phyloP scores from a whole-genome alignment of 2,797 vertebrate species.

The Anisognathus igniventris region DNA sequence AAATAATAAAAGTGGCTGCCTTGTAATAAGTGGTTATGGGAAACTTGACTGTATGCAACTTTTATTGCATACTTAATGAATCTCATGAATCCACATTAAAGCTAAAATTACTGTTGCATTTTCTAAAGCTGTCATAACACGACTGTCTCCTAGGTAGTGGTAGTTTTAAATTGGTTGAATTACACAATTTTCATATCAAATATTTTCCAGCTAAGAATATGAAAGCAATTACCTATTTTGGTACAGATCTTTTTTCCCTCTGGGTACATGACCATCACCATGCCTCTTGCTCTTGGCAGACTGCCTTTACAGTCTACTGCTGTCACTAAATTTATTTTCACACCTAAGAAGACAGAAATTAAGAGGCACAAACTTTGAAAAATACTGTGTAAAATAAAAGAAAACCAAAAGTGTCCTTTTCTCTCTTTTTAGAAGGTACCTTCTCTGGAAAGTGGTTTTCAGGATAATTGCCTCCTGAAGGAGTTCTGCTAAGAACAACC shows the following conservation, averaged over 20 bases:
- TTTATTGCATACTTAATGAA: slow-evolving; percentile 41
- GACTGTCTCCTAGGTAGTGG: slow-evolving; percentile 27
- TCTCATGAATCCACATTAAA: slow-evolving; percentile 38
- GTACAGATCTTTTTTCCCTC: not conserved
- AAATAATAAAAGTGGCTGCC: not conserved
- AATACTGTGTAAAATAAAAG: not conserved
- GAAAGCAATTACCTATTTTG: slow-evolving; percentile 14
- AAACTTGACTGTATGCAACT: slow-evolving; percentile 3
- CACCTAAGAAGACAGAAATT: not conserved
- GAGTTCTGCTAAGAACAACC: not conserved
- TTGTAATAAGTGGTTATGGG: not conserved
- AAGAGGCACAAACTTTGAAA: not conserved
- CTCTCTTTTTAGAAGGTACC: not conserved
- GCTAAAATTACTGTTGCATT: slow-evolving; percentile 45
- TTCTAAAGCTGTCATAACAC: slow-evolving; percentile 50
- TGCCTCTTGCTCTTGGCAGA: not conserved
- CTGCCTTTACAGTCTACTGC: not conserved
- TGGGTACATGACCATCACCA: not conserved
- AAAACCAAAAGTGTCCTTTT: not conserved
- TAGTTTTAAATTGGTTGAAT: slow-evolving; percentile 44
- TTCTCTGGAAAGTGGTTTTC: not conserved
- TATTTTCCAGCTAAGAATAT: slow-evolving; percentile 41
- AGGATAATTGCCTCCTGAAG: not conserved
- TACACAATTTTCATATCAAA: slow-evolving; percentile 34
- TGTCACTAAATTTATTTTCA: not conserved